Percentiles rank a stretch among this genome's conserved stretches.
Conservation (phyloP, 2,888 invertebrate species). For the Ommatoiulus sabulosus region DNA sequence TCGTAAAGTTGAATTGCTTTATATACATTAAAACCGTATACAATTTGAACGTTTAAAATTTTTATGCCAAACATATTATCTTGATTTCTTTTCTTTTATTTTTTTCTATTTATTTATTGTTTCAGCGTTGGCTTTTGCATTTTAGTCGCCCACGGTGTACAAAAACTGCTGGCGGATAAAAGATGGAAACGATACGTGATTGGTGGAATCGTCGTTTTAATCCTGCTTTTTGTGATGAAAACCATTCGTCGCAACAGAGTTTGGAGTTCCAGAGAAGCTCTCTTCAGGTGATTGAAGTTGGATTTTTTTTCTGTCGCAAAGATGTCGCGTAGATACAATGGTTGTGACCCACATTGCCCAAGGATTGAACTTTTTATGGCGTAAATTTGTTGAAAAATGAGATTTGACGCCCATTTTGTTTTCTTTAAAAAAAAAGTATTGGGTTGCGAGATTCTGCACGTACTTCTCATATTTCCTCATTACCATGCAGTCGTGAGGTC, state of each 20-base stretch:
- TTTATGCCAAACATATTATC: not conserved
- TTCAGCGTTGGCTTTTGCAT: constrained; percentile 83
- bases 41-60: not conserved
- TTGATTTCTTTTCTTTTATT: constrained; percentile 37
- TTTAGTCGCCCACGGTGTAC: constrained; percentile 79
- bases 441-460: not conserved
- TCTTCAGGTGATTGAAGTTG: constrained; percentile 74
- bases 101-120: constrained; percentile 58
- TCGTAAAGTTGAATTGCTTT: too few relatives aligned
- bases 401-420: not conserved
- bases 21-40: too few relatives aligned
- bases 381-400: not conserved
- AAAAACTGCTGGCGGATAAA: constrained; percentile 32
- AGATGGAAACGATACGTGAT: constrained; percentile 48
- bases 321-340: too few relatives aligned
- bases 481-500: not conserved
- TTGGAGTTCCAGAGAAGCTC: constrained; percentile 82
- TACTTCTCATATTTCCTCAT: not conserved
- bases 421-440: not conserved
- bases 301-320: not conserved
- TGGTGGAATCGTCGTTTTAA: constrained; percentile 67
- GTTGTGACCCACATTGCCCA: not conserved
- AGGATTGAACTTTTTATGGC: not conserved
- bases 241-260: constrained; percentile 79
- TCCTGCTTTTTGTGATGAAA: constrained; percentile 76